Percentiles rank a stretch among this genome's conserved stretches.
Conservation (phyloP, 2,797 vertebrate genomes). For the Kryptopterus vitreolus region DNA sequence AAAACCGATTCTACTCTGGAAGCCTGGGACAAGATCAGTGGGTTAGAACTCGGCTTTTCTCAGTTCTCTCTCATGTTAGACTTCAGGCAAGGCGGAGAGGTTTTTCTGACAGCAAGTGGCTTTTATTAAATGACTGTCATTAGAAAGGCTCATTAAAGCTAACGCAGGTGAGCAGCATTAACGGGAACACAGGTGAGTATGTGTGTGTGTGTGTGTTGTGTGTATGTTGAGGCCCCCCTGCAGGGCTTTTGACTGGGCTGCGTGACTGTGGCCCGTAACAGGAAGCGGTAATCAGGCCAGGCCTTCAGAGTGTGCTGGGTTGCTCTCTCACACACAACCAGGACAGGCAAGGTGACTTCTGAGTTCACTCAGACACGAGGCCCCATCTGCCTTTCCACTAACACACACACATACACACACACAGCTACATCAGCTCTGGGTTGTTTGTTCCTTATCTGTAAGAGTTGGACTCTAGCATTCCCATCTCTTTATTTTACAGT, state of each 20-base stretch:
- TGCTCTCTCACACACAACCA: constrained; percentile 55
- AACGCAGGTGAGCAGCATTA: constrained; percentile 68
- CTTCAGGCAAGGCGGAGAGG: constrained; percentile 59
- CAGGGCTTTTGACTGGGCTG: constrained; percentile 62
- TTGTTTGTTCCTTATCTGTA: constrained; percentile 16
- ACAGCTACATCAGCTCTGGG: constrained; percentile 36
- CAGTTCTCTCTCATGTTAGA: constrained; percentile 41
- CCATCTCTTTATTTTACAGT: constrained; percentile 61
- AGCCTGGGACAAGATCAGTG: constrained; percentile 42
- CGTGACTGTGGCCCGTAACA: constrained; percentile 50
- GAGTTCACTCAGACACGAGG: constrained; percentile 53
- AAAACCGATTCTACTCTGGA: constrained; percentile 23
- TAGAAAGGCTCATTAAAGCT: constrained; percentile 64
- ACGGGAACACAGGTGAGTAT: constrained; percentile 68
- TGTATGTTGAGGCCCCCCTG: constrained; percentile 53
- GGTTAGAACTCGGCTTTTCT: constrained; percentile 20
- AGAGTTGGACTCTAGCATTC: not conserved
- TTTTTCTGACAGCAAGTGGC: constrained; percentile 68
- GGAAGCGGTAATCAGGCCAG: constrained; percentile 62
- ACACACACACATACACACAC: constrained; percentile 38
- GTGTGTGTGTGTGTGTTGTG: constrained; percentile 46
- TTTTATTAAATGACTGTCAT: constrained; percentile 73
- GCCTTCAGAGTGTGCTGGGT: constrained; percentile 55
- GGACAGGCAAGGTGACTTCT: constrained; percentile 65
- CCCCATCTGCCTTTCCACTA: constrained; percentile 49